phyloP scores from a whole-genome alignment of 1,140 invertebrate genomes.

The Drosophila nigromelanica region DNA sequence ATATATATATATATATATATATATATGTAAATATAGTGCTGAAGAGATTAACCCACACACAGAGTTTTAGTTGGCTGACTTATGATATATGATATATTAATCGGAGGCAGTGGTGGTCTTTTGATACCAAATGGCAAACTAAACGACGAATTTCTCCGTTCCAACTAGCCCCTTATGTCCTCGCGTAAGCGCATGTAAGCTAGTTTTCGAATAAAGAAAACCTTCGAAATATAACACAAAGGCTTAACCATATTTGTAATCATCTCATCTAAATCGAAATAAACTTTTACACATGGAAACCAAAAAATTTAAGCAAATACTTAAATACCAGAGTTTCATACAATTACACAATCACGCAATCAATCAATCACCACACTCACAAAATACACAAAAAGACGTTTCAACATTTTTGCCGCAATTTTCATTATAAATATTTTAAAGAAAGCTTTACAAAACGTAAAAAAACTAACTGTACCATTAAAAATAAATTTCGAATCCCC shows the following conservation, averaged over 20 bases:
- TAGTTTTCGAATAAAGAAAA: conserved; percentile 57
- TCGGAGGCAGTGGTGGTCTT: conserved; percentile 46
- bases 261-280: conserved; percentile 84
- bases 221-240: conserved; percentile 76
- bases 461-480: conserved; percentile 62
- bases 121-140: conserved; percentile 55
- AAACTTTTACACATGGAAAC: conserved; percentile 72
- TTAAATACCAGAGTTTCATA: conserved; percentile 42
- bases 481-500: conserved; percentile 64
- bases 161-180: conserved; percentile 7
- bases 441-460: conserved; percentile 37
- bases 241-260: conserved; percentile 84
- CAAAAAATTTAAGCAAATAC: conserved; percentile 22
- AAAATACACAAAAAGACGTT: conserved; percentile 35
- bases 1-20: conserved; percentile 8
- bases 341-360: conserved; percentile 25
- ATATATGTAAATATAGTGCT: conserved; percentile 35
- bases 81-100: conserved; percentile 35
- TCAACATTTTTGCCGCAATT: conserved; percentile 70
- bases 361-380: conserved; percentile 27
- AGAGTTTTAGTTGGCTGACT: conserved; percentile 79
- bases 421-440: conserved; percentile 65
- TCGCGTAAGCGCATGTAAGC: conserved; percentile 51
- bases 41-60: conserved; percentile 78
- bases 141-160: conserved; percentile 33